Evolutionary conservation across 2,113 vertebrate genomes (phyloP), one percentile per base, ranked within the genome.

Genomic region (Todiramphus saurophagus): DNA sequence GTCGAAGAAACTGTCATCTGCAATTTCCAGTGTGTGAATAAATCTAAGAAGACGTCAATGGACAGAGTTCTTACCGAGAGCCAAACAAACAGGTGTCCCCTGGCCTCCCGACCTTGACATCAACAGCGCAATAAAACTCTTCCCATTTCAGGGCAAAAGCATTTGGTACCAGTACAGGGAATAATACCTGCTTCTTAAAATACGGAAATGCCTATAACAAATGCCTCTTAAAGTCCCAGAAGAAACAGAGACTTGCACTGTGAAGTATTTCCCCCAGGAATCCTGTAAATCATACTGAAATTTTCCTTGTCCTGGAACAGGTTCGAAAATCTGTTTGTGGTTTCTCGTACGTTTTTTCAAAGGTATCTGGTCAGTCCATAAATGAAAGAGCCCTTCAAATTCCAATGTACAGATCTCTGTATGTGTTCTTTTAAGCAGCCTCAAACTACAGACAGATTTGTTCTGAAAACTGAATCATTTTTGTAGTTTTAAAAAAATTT

Each of bases 261-360:
- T 95, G 90, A 96, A 97, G 90, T 79, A 84, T 94, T 93, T 83
- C 96, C 95, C 82, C 73, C 37, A 93, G 97, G 74, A 94, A 96
- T 82, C 94, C 86, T 87, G 87, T 94, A 97, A 96, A 90, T 97
- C 96, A 97, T 62, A 85, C 70, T 7, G 4, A 94, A 97, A 96
- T 90, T 97, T 93, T 80, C 86, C 81, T 94, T 97, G 82, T 96
- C 92, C 86, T 91, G 92, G 83, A 92, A 96, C 88, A 97, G 81
- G 41, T 97, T 92, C 90, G 93, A 85, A 97, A 98, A 97, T 96
- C 80, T 96, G 91, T 96, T 98, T 95, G 94, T 69, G 93, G 87
- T 97, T 98, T 97, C 87, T 70, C 50, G 1, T 64, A 73, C 83
- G 33, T 91, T 90, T 96, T 96, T 89, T 55, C 5, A 75, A 79